Evolutionary conservation across 1,140 invertebrate species (phyloP).

Genomic region (Eriocheir sinensis): DNA sequence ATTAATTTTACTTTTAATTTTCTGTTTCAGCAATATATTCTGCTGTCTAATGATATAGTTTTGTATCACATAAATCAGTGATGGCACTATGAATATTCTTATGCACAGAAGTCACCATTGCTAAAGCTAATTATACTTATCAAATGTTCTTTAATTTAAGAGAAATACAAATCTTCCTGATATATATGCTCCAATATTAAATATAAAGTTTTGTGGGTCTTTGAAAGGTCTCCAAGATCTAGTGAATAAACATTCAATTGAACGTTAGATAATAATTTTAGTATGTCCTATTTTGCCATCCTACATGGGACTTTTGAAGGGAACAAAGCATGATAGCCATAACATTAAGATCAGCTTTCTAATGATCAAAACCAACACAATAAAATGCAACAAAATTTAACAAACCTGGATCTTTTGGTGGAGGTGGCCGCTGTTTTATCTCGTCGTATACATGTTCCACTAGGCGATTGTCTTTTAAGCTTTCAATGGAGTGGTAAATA

Average conservation of each 20-base stretch:
- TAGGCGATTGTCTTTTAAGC: slow-evolving; percentile 83
- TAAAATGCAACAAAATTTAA: neutral
- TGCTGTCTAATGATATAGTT: too few relatives aligned
- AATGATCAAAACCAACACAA: neutral
- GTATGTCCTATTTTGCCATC: neutral
- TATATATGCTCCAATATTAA: neutral
- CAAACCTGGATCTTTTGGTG: slow-evolving; percentile 80
- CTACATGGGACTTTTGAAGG: neutral
- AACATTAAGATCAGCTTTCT: neutral
- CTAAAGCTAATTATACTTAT: too few relatives aligned
- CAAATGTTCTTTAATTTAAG: too few relatives aligned
- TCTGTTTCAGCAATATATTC: too few relatives aligned
- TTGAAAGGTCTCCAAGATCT: neutral
- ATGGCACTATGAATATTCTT: too few relatives aligned
- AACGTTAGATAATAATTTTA: neutral
- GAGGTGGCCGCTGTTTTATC: slow-evolving; percentile 89
- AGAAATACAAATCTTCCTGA: too few relatives aligned
- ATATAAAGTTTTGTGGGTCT: neutral
- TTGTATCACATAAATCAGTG: too few relatives aligned
- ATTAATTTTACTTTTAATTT: too few relatives aligned
- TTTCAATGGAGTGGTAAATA: slow-evolving; percentile 90
- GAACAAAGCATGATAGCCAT: slow-evolving; percentile 25
- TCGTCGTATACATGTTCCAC: slow-evolving; percentile 95
- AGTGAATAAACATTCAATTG: neutral
- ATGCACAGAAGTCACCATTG: too few relatives aligned